A percentile compares a stretch with the other conserved stretches of the same genome.
These are phyloP conservation scores for Poeciliopsis turrubarensis DNA, from an alignment of 2,113 vertebrate species.

Conservation along the genomic window DNA sequence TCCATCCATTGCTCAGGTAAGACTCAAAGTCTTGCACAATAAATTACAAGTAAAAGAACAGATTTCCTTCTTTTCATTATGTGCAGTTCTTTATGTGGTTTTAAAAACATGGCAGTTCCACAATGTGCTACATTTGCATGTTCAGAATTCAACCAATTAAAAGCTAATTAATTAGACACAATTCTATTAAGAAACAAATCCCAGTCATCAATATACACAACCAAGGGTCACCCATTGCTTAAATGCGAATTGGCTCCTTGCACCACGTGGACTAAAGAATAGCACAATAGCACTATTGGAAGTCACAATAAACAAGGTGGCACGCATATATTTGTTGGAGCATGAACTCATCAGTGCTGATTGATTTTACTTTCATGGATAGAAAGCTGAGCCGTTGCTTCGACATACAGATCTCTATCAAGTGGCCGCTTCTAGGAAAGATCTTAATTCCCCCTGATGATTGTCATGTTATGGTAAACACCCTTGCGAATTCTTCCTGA, in stretches of 20 bases:
- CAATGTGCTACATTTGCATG: constrained; percentile 81
- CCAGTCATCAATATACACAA: constrained; percentile 83
- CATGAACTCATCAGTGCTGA: constrained; percentile 73
- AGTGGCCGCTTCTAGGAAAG: constrained; percentile 13
- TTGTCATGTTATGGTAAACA: constrained; percentile 25
- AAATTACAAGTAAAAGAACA: constrained; percentile 33
- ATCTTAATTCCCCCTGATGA: neutral
- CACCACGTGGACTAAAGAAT: constrained; percentile 63
- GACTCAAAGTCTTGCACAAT: constrained; percentile 10
- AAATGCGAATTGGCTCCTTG: constrained; percentile 74
- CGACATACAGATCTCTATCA: constrained; percentile 39
- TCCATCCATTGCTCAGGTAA: constrained; percentile 14
- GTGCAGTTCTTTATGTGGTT: constrained; percentile 64
- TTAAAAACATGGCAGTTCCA: constrained; percentile 71
- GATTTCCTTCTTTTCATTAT: constrained; percentile 59
- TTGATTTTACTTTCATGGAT: constrained; percentile 71
- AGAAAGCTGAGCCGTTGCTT: constrained; percentile 37
- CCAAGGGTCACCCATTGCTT: constrained; percentile 74
- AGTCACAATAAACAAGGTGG: constrained; percentile 66
- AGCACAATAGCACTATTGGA: constrained; percentile 62
- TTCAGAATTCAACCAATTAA: constrained; percentile 81
- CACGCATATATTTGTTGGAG: constrained; percentile 58
- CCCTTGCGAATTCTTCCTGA: neutral
- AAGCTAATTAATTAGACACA: constrained; percentile 86
- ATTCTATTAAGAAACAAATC: constrained; percentile 85